Evolutionary conservation across 2,797 vertebrate species (phyloP), one percentile per base, ranked within the genome.

Genomic region (Rhinella marina): DNA sequence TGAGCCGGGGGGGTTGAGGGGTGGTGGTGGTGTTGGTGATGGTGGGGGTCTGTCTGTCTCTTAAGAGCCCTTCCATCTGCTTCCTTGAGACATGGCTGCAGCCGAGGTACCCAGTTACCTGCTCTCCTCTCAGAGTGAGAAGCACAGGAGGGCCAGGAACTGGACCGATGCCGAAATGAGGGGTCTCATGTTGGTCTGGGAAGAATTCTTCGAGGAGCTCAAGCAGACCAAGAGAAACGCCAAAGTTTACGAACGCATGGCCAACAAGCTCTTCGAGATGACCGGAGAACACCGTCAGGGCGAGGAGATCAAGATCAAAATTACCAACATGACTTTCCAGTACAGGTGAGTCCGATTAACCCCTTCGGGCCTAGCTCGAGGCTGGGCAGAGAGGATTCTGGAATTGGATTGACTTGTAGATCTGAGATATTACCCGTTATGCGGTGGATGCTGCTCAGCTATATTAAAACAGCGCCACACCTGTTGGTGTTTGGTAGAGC

Each of bases 241-340:
- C 89, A 98, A 97, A 95, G 97, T 99, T 91, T 99, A 99, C 64
- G 98, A 99, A 96, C 99, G 97, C 94, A 99, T 99, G 97, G 97
- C 98, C 90, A 97, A 98, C 95, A 97, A 96, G 94, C 98, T 99
- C 91, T 97, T 97, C 91, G 97, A 97, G 93, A 97, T 99, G 94
- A 99, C 97, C 0, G 98, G 98, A 14, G 98, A 99, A 91, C 97
- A 97, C 91, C 97, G 98, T 48, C 97, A 98, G 93, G 97, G 98
- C 87, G 98, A 99, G 92, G 98, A 99, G 94, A 99, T 99, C 94
- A 99, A 99, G 95, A 99, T 99, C 96, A 99, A 99, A 95, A 99
- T 99, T 94, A 99, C 98, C 93, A 99, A 99, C 95, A 98, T 99
- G 98, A 99, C 98, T 92, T 99, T 99, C 94, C 98, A 99, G 93